These are phyloP conservation scores for Centropyge bicolor DNA, from an alignment of 2,797 vertebrate genomes.

Conservation along the genomic window DNA sequence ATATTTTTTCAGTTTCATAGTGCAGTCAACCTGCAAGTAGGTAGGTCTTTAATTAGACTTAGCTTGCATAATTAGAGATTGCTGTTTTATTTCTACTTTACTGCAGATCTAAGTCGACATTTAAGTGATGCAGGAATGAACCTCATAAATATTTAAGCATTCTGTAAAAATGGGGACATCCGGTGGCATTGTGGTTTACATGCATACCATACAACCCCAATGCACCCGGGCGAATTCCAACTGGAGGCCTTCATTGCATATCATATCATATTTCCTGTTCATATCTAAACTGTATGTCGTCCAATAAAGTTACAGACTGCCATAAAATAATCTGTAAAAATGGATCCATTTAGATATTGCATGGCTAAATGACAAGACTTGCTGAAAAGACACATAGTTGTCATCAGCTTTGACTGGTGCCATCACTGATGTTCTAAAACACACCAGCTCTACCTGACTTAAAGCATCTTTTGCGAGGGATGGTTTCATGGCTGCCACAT, in stretches of 20 bases:
- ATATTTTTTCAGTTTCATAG: background rate
- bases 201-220: background rate
- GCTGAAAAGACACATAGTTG: background rate
- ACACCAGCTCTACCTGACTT: background rate
- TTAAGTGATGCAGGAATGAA: background rate
- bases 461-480: background rate
- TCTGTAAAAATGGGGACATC: background rate
- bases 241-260: background rate
- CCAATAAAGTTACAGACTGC: background rate
- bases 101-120: background rate
- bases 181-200: background rate
- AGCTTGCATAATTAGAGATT: background rate
- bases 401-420: background rate
- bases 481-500: slow-evolving; percentile 23
- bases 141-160: background rate
- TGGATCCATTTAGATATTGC: background rate
- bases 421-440: background rate
- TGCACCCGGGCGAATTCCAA: background rate
- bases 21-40: background rate
- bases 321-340: background rate
- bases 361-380: background rate
- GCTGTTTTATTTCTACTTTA: background rate
- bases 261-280: slow-evolving; percentile 11
- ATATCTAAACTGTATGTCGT: background rate
- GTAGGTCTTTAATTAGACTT: background rate